Evolutionary conservation across 2,113 vertebrate species (phyloP).

Genomic region (Tachycineta bicolor): DNA sequence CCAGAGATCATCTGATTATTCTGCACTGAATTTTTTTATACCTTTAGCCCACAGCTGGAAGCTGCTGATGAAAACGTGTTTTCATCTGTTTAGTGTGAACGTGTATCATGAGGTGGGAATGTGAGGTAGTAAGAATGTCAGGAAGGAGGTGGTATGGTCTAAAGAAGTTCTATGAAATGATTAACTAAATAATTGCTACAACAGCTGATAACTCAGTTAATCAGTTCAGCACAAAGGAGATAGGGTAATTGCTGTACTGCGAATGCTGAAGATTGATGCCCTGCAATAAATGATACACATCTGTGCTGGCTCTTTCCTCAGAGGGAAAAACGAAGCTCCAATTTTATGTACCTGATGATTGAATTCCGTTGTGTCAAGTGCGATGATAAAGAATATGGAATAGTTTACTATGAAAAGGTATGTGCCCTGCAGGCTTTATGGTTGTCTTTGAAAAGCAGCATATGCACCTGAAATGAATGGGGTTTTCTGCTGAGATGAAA

Average conservation of each 20-base stretch:
- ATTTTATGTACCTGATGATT: conserved; percentile 99
- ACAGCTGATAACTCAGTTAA: background rate
- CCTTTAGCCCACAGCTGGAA: background rate
- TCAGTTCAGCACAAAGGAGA: background rate
- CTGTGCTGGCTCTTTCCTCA: conserved; percentile 60
- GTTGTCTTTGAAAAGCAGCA: background rate
- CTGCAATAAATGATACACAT: background rate
- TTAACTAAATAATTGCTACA: conserved; percentile 25
- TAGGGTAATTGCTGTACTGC: background rate
- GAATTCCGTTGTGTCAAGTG: conserved; percentile 95
- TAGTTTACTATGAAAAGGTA: conserved; percentile 99
- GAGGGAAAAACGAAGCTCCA: conserved; percentile 98
- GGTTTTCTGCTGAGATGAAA: conserved; percentile 45
- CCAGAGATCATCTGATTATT: background rate
- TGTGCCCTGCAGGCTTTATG: conserved; percentile 37
- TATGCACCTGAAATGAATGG: conserved; percentile 18
- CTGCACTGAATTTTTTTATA: background rate
- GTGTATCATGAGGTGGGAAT: background rate
- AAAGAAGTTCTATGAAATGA: background rate
- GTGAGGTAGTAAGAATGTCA: background rate
- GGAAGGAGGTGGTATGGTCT: background rate
- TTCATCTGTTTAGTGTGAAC: background rate
- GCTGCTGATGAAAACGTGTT: background rate
- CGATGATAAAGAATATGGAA: conserved; percentile 93
- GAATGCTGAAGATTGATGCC: background rate